Evolutionary conservation across 2,888 invertebrate genomes (phyloP), one percentile per base, ranked within the genome.

Genomic region (Ariolimax columbianus): DNA sequence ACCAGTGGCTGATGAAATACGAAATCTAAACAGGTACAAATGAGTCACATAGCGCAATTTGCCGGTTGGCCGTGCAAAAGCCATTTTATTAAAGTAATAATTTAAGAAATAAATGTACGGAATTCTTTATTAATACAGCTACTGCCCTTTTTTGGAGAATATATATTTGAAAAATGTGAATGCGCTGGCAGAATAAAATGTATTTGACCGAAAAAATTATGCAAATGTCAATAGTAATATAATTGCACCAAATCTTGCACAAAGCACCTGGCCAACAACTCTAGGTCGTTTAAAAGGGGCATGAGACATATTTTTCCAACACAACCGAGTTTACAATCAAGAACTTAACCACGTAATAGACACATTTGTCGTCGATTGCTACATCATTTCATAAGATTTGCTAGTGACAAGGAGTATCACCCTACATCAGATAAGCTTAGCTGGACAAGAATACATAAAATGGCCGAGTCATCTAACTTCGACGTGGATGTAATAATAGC

Each of bases 401-500:
- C n/a, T 4, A n/a, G n/a, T n/a, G 59, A n/a, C 59, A 59, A 59
- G 59, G n/a, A 4, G n/a, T 26, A 11, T 66, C 7, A 11, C 66
- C 6, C 6, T 30, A 66, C 66, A n/a, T n/a, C n/a, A n/a, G n/a
- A n/a, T n/a, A n/a, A n/a, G n/a, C n/a, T n/a, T n/a, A n/a, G n/a
- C n/a, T n/a, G n/a, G n/a, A n/a, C n/a, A n/a, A n/a, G n/a, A n/a
- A n/a, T n/a, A n/a, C n/a, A n/a, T 3, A 73, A 73, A 26, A 73
- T 73, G 73, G 43, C 40, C 9, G 23, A 26, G 3, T 6, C 43
- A 1, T 40, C 40, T 17, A 23, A n/a, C 43, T 73, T 73, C 47
- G 73, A 73, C n/a, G 73, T 73, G 43, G 73, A 73, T 43, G 11
- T 9, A 26, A 43, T 43, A n/a, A 73, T 73, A 73, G n/a, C 43